phyloP scores from a whole-genome alignment of 2,797 vertebrate genomes.

The Peromyscus eremicus region DNA sequence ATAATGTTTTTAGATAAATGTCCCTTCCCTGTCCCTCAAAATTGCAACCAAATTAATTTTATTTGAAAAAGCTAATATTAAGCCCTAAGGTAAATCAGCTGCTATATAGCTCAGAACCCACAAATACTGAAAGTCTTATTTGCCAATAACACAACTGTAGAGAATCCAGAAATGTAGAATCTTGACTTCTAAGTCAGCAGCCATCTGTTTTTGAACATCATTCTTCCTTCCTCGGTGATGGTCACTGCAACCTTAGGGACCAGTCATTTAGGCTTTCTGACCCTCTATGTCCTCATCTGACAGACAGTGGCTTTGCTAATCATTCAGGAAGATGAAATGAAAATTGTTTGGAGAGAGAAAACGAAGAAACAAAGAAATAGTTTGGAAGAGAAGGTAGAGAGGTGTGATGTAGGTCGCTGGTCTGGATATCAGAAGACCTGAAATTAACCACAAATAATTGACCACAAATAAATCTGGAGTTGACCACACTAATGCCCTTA shows the following conservation, averaged over 20 bases:
- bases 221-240: not conserved
- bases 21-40: constrained; percentile 30
- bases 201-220: constrained; percentile 4
- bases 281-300: not conserved
- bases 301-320: constrained; percentile 41
- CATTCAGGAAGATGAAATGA: constrained; percentile 24
- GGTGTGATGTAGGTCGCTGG: constrained; percentile 6
- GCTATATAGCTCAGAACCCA: not conserved
- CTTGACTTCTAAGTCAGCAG: constrained; percentile 51
- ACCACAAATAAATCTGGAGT: too few relatives aligned
- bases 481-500: not conserved
- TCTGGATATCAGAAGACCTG: constrained; percentile 6
- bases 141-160: not conserved
- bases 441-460: too few relatives aligned
- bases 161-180: not conserved
- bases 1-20: constrained; percentile 29
- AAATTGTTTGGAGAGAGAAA: constrained; percentile 45
- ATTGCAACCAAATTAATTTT: constrained; percentile 48
- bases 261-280: constrained; percentile 33
- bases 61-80: constrained; percentile 53
- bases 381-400: not conserved
- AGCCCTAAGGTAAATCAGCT: constrained; percentile 41
- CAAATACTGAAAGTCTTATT: constrained; percentile 28
- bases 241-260: not conserved
- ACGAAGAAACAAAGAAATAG: not conserved